phyloP scores from a whole-genome alignment of 2,113 vertebrate genomes.

The Sapajus apella region DNA sequence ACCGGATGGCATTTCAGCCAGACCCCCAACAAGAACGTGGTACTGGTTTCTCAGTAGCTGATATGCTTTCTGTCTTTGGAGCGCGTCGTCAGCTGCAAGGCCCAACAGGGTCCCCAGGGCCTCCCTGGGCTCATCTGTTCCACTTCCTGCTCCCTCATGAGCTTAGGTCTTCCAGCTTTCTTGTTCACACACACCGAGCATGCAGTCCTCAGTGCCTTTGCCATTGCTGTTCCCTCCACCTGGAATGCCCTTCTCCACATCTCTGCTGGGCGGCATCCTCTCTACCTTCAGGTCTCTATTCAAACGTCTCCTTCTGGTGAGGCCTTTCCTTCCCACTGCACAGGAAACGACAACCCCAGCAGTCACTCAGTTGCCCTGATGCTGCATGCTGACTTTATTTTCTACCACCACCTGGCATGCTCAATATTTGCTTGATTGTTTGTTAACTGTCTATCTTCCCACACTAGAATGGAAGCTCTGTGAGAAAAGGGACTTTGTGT shows the following conservation, averaged over 20 bases:
- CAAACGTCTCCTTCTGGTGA: background rate
- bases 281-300: background rate
- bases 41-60: accelerated
- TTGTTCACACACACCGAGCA: background rate
- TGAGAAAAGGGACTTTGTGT: background rate
- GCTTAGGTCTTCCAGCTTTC: background rate
- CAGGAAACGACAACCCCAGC: background rate
- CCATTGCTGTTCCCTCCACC: background rate
- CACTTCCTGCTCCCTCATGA: background rate
- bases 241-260: background rate
- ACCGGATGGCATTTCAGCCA: background rate
- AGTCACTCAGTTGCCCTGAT: background rate
- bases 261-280: background rate
- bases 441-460: background rate
- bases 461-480: too few species aligned
- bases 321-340: background rate
- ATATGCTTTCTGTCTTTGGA: background rate
- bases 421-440: background rate
- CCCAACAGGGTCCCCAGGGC: accelerated
- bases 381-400: accelerated
- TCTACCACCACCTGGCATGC: background rate
- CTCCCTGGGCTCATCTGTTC: too few species aligned
- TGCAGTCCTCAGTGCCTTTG: background rate
- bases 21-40: accelerated
- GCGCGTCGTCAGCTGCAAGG: accelerated